A percentile compares a stretch with the other conserved stretches of the same genome.
These are phyloP conservation scores for Tylochromis polylepis DNA, from an alignment of 2,113 vertebrate genomes.

Conservation along the genomic window DNA sequence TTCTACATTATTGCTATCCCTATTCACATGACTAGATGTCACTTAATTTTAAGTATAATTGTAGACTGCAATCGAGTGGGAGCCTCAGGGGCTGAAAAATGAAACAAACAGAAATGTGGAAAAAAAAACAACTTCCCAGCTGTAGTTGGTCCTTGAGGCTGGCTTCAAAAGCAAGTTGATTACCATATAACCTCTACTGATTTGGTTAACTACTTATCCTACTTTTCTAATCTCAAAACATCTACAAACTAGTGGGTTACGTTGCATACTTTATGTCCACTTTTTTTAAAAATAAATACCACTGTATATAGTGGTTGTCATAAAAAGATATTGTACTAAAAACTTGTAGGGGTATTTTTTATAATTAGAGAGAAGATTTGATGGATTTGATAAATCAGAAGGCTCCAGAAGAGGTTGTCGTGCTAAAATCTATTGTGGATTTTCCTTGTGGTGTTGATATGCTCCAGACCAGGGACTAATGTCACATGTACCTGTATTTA, in stretches of 20 bases:
- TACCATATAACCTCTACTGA: neutral
- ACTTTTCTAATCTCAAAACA: neutral
- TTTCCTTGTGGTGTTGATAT: neutral
- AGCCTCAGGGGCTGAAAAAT: neutral
- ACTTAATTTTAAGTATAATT: neutral
- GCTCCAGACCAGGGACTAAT: neutral
- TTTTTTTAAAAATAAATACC: neutral
- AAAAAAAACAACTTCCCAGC: rapidly evolving
- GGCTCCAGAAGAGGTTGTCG: neutral
- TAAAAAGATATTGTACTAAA: neutral
- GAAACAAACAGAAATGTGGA: neutral
- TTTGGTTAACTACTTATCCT: too few relatives aligned
- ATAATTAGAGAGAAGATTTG: neutral
- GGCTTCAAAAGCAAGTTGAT: neutral
- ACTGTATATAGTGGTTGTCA: neutral
- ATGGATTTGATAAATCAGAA: neutral
- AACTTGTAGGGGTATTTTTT: neutral
- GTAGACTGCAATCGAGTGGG: neutral
- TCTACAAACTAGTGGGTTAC: neutral
- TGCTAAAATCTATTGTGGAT: neutral
- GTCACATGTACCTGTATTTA: neutral
- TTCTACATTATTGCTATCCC: neutral
- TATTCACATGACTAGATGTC: neutral
- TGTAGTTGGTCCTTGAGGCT: neutral
- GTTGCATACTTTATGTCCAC: neutral